Base-by-base conservation (phyloP, 2,888 invertebrate species). In the Portevinia maculata region DNA sequence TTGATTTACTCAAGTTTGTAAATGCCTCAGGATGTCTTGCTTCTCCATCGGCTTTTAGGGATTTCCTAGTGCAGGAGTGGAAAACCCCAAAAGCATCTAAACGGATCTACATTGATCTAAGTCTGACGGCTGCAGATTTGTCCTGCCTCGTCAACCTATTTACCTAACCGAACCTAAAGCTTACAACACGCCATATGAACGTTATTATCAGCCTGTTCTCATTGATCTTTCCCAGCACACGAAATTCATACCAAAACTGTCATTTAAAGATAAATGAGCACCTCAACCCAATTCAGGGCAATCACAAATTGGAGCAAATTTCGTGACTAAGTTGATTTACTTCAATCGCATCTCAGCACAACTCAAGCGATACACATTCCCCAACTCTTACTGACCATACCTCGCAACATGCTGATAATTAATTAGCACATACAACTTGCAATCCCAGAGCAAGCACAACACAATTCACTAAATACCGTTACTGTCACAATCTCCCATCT, bases 391-490 rank as follows among this genome's bases (percentile, higher is more conserved):
- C 64, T 50, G 69, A 70, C 30, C 48, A 48, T 44, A 65, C 52
- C 41, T 71, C 32, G 65, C 76, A 71, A 60, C 62, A 76, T 76
- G 76, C 11, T 55, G 75, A 59, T 67, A 76, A 83, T 83, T 83
- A 83, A 83, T 83, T 83, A 83, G 59, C 65, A 64, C 76, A 71
- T 60, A 59, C 39, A 65, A 71, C 19, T 75, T 44, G 50, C 62
- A 81, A 41, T 46, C 62, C 32, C 57, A 70, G 57, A 44, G 46
- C 74, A 52, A 62, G 64, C 70, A 55, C 60, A 57, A 53, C 76
- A 71, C 64, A 64, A 65, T 30, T 74, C 64, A 65, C 59, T 83
- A 76, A 83, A 76, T 83, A 83, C 81, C 81, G 81, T 83, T 83
- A 83, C 76, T 83, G 60, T 76, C 76, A 57, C 75, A 75, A 75